Percentiles rank a stretch among this genome's conserved stretches.
Evolutionary conservation across 2,113 vertebrate species (phyloP).

Genomic region (Petaurus breviceps): DNA sequence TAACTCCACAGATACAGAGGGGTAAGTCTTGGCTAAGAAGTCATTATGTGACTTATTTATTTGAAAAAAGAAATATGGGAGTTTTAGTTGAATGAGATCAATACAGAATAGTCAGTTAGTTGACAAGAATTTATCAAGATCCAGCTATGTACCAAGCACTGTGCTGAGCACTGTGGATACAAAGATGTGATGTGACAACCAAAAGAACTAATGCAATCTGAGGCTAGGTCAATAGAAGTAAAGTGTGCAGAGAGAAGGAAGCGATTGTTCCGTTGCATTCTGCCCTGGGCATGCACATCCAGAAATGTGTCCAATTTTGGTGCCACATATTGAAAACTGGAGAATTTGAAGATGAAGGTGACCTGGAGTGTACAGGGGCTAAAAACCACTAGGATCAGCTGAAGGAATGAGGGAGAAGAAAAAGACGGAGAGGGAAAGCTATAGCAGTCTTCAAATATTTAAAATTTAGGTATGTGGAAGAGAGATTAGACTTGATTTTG

Average conservation of each 20-base stretch:
- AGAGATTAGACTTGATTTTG: not conserved
- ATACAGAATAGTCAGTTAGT: not conserved
- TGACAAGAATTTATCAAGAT: not conserved
- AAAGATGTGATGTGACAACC: not conserved
- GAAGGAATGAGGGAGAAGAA: not conserved
- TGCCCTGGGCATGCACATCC: not conserved
- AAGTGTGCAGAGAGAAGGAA: not conserved
- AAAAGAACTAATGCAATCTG: not conserved
- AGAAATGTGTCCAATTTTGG: not conserved
- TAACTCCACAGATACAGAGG: not conserved
- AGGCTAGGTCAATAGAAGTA: not conserved
- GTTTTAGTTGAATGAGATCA: not conserved
- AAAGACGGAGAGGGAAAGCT: not conserved
- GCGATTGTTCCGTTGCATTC: not conserved
- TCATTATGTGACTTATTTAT: not conserved
- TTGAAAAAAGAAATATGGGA: not conserved
- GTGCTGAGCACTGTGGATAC: not conserved
- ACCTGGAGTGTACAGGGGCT: not conserved
- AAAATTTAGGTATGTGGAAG: not conserved
- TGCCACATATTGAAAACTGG: not conserved
- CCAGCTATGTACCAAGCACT: not conserved
- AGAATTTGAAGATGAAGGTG: not conserved
- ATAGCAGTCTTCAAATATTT: not conserved
- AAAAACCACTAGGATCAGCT: not conserved
- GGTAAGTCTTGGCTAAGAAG: not conserved